phyloP scores from a whole-genome alignment of 2,888 invertebrate genomes.

The Chorisops tibialis region DNA sequence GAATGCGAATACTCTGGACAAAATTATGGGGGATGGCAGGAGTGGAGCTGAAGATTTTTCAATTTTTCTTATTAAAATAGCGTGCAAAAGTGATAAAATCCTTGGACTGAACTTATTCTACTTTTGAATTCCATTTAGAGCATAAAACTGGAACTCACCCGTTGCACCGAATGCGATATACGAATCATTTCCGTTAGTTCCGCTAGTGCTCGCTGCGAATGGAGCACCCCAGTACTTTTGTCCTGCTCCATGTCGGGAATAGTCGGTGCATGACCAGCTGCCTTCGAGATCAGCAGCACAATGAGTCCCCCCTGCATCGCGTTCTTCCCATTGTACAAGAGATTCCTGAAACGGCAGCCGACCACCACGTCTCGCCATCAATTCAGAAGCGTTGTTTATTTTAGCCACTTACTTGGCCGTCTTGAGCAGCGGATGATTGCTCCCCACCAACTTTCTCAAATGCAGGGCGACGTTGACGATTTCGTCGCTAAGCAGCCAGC shows the following conservation, averaged over 20 bases:
- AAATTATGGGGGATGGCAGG: too few relatives aligned
- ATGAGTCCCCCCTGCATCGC: conserved; percentile 92
- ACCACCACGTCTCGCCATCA: too few relatives aligned
- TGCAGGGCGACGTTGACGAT: conserved; percentile 91
- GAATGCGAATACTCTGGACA: too few relatives aligned
- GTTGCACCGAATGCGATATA: conserved; percentile 88
- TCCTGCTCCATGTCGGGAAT: conserved; percentile 82
- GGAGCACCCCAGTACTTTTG: conserved; percentile 78
- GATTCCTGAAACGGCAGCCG: conserved; percentile 62
- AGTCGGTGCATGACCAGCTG: conserved; percentile 78
- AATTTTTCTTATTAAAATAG: too few relatives aligned
- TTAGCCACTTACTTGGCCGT: conserved; percentile 78
- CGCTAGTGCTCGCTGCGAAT: conserved; percentile 82
- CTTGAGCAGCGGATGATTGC: conserved; percentile 89
- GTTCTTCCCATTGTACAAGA: conserved; percentile 88
- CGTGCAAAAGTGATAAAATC: too few relatives aligned
- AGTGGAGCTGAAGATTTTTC: too few relatives aligned
- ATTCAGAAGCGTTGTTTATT: neutral
- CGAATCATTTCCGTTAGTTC: conserved; percentile 97
- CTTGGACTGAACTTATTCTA: too few relatives aligned
- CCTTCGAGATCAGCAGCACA: conserved; percentile 85
- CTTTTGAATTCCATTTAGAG: too few relatives aligned
- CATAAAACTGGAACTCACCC: too few relatives aligned
- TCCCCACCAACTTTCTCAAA: conserved; percentile 85
- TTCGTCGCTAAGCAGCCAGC: conserved; percentile 94